A percentile compares a stretch with the other conserved stretches of the same genome.
phyloP scores from a whole-genome alignment of 23 tunicate species.

The Ciona savignyi region DNA sequence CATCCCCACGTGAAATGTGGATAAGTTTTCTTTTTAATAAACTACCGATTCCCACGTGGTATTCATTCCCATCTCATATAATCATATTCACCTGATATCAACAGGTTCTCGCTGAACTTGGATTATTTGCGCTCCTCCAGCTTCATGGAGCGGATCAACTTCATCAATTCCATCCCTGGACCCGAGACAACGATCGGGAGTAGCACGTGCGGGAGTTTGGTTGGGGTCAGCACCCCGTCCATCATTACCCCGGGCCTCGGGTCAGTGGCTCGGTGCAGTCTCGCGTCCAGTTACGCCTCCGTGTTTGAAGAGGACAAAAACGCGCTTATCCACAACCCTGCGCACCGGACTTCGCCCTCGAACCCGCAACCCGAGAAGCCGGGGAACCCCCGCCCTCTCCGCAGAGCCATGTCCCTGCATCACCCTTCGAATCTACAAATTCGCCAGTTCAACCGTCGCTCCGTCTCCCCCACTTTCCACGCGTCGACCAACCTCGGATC shows the following conservation, averaged over 20 bases:
- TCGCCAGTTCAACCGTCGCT: conserved; percentile 10
- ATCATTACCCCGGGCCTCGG: background rate
- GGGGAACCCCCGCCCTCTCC: background rate
- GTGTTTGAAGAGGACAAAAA: conserved; percentile 34
- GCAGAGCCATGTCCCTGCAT: conserved; percentile 11
- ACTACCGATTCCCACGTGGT: too few relatives aligned
- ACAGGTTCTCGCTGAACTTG: conserved; percentile 16
- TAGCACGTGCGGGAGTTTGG: conserved; percentile 25
- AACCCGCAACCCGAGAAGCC: background rate
- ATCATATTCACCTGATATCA: too few relatives aligned
- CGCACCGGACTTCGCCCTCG: background rate
- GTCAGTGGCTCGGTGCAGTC: conserved; percentile 17
- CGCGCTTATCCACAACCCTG: background rate
- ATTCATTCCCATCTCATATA: too few relatives aligned
- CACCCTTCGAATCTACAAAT: conserved; percentile 3
- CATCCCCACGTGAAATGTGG: too few relatives aligned
- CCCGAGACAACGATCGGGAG: conserved; percentile 18
- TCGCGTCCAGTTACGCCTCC: conserved; percentile 42
- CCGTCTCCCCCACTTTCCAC: conserved; percentile 25
- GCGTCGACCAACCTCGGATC: background rate
- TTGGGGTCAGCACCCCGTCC: conserved; percentile 26
- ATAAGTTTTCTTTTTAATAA: too few relatives aligned
- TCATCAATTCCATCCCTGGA: conserved; percentile 24
- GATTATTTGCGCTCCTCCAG: conserved; percentile 5
- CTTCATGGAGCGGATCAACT: conserved; percentile 1